Base-by-base conservation (phyloP, 2,113 vertebrate genomes). In the Mesembrinibis cayennensis region DNA sequence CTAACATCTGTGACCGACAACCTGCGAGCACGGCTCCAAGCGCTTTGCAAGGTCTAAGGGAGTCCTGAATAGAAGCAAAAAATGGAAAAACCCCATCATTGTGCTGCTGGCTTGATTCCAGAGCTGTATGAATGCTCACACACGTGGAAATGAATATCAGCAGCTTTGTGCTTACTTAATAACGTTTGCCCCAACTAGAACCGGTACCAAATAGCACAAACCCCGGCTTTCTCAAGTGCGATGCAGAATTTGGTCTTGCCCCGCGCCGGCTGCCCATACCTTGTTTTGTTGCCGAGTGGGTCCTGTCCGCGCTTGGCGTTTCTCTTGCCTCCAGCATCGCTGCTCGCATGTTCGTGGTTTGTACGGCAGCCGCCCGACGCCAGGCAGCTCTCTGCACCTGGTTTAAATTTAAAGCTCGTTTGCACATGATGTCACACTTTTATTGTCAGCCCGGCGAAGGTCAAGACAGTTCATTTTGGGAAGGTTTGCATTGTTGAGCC, bases 371-470 rank as follows among this genome's bases (percentile, higher is more conserved):
- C 89, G 7, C 83, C 17, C 61, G 82, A 97, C 83, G 45, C 97
- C 97, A 93, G 95, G 97, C 98, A 97, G 96, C 96, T 96, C 93
- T 79, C 72, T 0, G 89, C 98, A 98, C 98, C 98, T 98, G 98
- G 97, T 97, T 98, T 97, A 95, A 76, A 97, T 98, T 98, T 98
- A 97, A 97, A 97, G 90, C 97, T 98, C 95, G 17, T 98, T 98
- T 98, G 97, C 97, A 97, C 97, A 95, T 98, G 97, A 98, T 98
- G 98, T 98, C 98, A 98, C 98, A 96, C 89, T 95, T 93, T 78
- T 97, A 97, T 98, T 98, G 97, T 98, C 98, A 98, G 97, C 97
- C 80, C 50, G 1, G 97, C 25, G 70, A 97, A 98, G 98, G 98
- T 98, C 97, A 97, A 90, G 97, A 97, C 92, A 94, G 98, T 97